Evolutionary conservation across 2,113 vertebrate genomes (phyloP), one percentile per base, ranked within the genome.

Genomic region (Amia ocellicauda): DNA sequence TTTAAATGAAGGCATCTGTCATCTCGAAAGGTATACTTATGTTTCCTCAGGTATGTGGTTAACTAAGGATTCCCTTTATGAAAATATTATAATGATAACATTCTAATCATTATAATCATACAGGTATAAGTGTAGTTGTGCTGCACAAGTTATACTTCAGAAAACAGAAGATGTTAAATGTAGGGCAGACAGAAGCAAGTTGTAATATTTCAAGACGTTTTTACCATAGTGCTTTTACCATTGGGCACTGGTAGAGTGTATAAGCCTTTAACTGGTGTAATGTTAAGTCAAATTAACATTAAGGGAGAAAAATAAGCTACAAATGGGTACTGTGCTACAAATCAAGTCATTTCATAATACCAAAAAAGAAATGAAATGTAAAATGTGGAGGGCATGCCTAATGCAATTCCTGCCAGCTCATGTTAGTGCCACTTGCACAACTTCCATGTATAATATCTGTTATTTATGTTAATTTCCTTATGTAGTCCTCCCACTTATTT

Each of bases 81-180:
- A 74, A 81, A 77, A 72, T 75, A 81, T 70, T 79, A 81, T 57
- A 67, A 79, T 68, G 68, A 74, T 82, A 83, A 81, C 60, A 67
- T 78, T 58, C 78, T 83, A 82, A 88, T 85, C 75, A 85, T 75
- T 78, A 78, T 83, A 69, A 86, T 87, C 77, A 64, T 62, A 63
- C 64, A 61, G 60, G 43, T 47, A 41, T 86, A 89, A 87, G 80
- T 86, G 85, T 81, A 84, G 72, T 62, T 79, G 68, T 76, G 71
- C 67, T 55, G 71, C 67, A 45, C 72, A 29, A 24, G 71, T 60
- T 17, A 17, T 16, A n/a, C 14, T 74, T 43, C 19, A 47, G 54
- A 45, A 41, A 57, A 27, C 41, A 47, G 41, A 56, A 74, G 75
- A 29, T 66, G 50, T 47, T 17, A 28, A 50, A 60, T 51, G 50